Evolutionary conservation across 2,888 invertebrate species (phyloP).

Genomic region (Andrena camellia): DNA sequence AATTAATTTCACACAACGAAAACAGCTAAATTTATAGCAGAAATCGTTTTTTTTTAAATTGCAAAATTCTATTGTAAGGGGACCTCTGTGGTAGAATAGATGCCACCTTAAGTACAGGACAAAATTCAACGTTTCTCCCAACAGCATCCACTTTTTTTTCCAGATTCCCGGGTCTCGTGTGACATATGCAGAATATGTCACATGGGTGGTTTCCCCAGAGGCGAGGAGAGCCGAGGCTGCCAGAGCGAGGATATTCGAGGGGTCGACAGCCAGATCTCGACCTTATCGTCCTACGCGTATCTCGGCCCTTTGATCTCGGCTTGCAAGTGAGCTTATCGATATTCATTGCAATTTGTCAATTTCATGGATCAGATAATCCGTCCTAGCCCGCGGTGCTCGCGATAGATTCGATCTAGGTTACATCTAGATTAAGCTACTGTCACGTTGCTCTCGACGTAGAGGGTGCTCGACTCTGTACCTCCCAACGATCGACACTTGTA

Average conservation of each 20-base stretch:
- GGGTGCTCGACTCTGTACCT: slow-evolving; percentile 8
- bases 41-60: too few species aligned
- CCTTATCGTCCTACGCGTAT: slow-evolving; percentile 74
- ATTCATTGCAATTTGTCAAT: slow-evolving; percentile 32
- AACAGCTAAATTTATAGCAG: too few species aligned
- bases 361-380: slow-evolving; percentile 16
- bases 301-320: slow-evolving; percentile 81
- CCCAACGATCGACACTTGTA: slow-evolving; percentile 2
- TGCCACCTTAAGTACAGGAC: neutral
- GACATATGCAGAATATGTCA: slow-evolving; percentile 84
- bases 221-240: slow-evolving; percentile 63
- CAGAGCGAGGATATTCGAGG: slow-evolving; percentile 61
- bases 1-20: too few species aligned
- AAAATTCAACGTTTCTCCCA: neutral
- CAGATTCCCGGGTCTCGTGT: slow-evolving; percentile 50
- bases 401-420: slow-evolving; percentile 26
- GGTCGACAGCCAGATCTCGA: slow-evolving; percentile 72
- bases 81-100: neutral
- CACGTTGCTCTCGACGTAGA: neutral
- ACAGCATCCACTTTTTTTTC: neutral
- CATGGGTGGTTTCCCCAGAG: slow-evolving; percentile 79
- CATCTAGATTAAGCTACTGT: slow-evolving; percentile 26
- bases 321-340: slow-evolving; percentile 79
- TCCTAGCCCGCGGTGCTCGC: neutral
- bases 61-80: too few species aligned